Evolutionary conservation across 37 sponge, comb jelly and placozoan species (phyloP), one percentile per base, ranked within the genome.

Genomic region (Hexactinellida sp.): DNA sequence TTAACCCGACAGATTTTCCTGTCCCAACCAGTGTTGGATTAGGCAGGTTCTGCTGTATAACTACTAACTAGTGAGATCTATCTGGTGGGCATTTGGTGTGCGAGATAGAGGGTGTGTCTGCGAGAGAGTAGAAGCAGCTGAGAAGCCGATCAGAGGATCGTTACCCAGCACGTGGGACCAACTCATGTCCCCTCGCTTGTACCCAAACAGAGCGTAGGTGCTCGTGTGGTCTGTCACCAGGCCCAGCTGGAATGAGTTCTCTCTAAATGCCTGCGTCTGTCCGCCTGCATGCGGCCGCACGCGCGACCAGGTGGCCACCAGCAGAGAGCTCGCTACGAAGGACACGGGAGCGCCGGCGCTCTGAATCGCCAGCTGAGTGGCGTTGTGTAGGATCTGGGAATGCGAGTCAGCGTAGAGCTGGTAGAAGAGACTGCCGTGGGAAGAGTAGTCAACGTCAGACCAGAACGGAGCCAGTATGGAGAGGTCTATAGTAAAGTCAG

Each of bases 211-310:
- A 0, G 87, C 83, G 36, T 84, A 93, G 1, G 91, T 54, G 35
- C 83, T 82, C 32, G 23, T 32, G 0, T 87, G 85, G 63, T 93
- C 91, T 25, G 94, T 89, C 19, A 89, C 83, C 37, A 93, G 86
- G 36, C 89, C 76, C 32, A 87, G 88, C 82, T 93, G 94, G 37
- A 84, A 93, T 19, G 91, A 86, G 63, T 92, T 92, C 39, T 36
- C 51, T 88, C 88, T 7, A 1, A 63, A 63, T 63, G 30, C 5
- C 34, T 63, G 76, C 5, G 21, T 63, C 5, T 28, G 25, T 21
- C 5, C 76, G 34, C 34, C 25, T 25, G 76, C 3, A 28, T 23
- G 5, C 32, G 76, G 76, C 34, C 3, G 82, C 28, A 85, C 86
- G 25, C 54, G 86, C 5, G 39, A 41, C 86, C 86, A 85, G n/a